Percentiles rank a stretch among this genome's conserved stretches.
phyloP scores from a whole-genome alignment of 2,888 invertebrate species.

The Apotomis capreana region DNA sequence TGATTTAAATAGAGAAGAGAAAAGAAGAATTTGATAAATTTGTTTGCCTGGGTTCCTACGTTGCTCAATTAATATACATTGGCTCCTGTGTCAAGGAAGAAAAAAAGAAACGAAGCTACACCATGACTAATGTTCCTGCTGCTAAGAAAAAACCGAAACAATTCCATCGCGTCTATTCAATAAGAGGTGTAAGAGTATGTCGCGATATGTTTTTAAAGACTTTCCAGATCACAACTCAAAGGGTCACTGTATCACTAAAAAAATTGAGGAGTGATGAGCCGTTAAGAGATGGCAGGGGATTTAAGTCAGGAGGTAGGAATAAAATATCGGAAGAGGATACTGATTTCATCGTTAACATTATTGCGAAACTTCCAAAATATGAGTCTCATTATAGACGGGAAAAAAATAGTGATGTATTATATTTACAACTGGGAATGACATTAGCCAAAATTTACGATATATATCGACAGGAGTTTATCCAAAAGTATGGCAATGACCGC shows the following conservation, averaged over 20 bases:
- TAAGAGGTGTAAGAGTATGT: constrained; percentile 21
- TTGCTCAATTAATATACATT: constrained; percentile 42
- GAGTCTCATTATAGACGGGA: constrained; percentile 42
- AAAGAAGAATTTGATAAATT: constrained; percentile 44
- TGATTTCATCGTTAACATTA: constrained; percentile 36
- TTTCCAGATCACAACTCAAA: constrained; percentile 43
- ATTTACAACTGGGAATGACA: constrained; percentile 42
- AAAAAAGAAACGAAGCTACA: constrained; percentile 40
- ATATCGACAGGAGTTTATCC: constrained; percentile 39
- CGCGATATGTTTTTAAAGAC: constrained; percentile 41
- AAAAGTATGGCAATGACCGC: constrained; percentile 21
- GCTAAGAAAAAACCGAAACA: constrained; percentile 40
- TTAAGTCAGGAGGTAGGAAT: not conserved
- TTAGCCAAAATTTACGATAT: constrained; percentile 41
- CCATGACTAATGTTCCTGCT: constrained; percentile 38
- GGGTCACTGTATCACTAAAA: constrained; percentile 39
- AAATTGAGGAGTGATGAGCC: constrained; percentile 15
- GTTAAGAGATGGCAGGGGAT: constrained; percentile 3
- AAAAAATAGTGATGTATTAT: constrained; percentile 39
- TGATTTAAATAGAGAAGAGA: constrained; percentile 43
- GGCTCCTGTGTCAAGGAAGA: constrained; percentile 42
- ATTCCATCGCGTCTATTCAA: constrained; percentile 39
- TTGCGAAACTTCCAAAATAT: constrained; percentile 43
- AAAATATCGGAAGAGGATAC: constrained; percentile 1
- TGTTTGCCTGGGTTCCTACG: constrained; percentile 43